Evolutionary conservation across 2,113 vertebrate genomes (phyloP).

Genomic region (Nycticryphes semicollaris): DNA sequence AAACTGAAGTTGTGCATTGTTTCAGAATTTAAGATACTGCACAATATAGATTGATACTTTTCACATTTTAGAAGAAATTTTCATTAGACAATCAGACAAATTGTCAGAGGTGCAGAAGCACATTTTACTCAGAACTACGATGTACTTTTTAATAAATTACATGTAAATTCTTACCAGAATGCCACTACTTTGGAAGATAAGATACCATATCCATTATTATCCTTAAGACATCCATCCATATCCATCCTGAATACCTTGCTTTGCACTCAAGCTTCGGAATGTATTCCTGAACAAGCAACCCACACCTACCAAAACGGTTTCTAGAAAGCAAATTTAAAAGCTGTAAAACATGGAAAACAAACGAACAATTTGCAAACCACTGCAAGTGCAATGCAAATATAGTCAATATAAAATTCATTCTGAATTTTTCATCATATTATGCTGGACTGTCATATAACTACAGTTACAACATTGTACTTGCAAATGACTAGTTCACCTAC

Average conservation of each 20-base stretch:
- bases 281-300: background rate
- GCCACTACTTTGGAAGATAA: background rate
- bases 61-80: background rate
- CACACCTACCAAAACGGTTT: background rate
- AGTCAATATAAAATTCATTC: background rate
- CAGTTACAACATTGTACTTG: background rate
- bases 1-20: background rate
- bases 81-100: background rate
- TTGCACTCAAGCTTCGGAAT: background rate
- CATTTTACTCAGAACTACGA: background rate
- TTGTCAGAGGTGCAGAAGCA: background rate
- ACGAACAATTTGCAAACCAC: background rate
- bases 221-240: background rate
- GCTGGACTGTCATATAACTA: background rate
- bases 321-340: slow-evolving; percentile 35
- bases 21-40: slow-evolving; percentile 18
- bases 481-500: background rate
- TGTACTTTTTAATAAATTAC: background rate
- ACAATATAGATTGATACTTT: background rate
- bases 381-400: background rate
- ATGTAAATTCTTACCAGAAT: slow-evolving; percentile 47
- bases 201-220: background rate
- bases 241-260: background rate
- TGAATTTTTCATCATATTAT: background rate
- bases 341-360: slow-evolving; percentile 12